Conservation (phyloP, 2,113 vertebrate genomes). For the Vulpes ferrilata region DNA sequence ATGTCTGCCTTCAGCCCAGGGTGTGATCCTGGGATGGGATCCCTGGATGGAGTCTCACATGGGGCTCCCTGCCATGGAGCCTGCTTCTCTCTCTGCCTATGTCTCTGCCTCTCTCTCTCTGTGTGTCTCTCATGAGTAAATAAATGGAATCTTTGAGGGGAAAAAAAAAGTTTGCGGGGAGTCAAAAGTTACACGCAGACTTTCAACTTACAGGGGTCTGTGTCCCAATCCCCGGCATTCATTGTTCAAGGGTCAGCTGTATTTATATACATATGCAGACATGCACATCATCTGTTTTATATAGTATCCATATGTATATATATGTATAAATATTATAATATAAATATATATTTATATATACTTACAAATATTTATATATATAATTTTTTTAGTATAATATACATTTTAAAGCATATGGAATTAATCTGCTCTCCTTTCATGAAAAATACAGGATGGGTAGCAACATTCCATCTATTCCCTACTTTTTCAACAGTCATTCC, state of each 20-base stretch:
- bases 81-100: too few species aligned
- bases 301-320: neutral
- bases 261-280: neutral
- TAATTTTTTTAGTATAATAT: neutral
- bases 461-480: neutral
- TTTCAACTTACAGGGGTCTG: neutral
- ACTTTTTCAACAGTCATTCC: conserved; percentile 65
- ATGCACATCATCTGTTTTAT: neutral
- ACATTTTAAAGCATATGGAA: conserved; percentile 29
- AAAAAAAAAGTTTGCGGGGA: neutral
- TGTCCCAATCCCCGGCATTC: neutral
- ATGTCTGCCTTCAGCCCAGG: too few species aligned
- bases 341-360: too few species aligned
- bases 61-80: too few species aligned
- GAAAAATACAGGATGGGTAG: neutral
- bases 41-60: too few species aligned
- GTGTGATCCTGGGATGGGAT: too few species aligned
- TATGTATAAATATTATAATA: too few species aligned
- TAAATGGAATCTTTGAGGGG: too few species aligned
- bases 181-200: neutral
- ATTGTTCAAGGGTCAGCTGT: neutral
- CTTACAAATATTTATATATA: too few species aligned
- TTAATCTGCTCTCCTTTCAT: neutral
- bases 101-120: too few species aligned
- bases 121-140: too few species aligned